These are phyloP conservation scores for Mormoops blainvillei DNA, from an alignment of 2,113 vertebrate species.

Conservation along the genomic window DNA sequence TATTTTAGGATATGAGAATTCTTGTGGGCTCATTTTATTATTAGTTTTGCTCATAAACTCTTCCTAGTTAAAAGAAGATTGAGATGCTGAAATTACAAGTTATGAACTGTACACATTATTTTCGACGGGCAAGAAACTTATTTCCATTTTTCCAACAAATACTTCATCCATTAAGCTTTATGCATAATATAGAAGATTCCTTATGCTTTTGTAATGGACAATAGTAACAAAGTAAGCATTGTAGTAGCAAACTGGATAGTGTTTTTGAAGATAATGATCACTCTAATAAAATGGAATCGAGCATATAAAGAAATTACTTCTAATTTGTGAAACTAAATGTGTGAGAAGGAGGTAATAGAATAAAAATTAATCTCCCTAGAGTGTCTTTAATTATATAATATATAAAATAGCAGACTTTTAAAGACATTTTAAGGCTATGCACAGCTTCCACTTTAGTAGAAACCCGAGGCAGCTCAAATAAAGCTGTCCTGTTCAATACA, in stretches of 20 bases:
- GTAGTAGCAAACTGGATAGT: neutral
- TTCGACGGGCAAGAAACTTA: neutral
- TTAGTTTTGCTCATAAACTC: neutral
- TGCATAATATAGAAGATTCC: neutral
- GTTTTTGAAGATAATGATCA: neutral
- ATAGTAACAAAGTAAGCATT: neutral
- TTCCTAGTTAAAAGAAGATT: neutral
- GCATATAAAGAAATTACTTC: neutral
- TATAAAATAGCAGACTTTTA: neutral
- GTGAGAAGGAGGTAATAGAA: neutral
- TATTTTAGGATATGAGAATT: neutral
- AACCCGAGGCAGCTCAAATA: neutral
- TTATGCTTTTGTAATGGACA: neutral
- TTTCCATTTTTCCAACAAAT: neutral
- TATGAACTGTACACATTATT: neutral
- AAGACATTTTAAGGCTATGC: neutral
- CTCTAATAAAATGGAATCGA: constrained; percentile 19
- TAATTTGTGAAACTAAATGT: constrained; percentile 38
- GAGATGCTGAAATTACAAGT: neutral
- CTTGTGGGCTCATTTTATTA: neutral
- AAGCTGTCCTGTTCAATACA: neutral
- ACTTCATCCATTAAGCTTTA: neutral
- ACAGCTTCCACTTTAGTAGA: constrained; percentile 18
- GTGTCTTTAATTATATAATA: neutral
- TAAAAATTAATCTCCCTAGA: neutral